A percentile compares a stretch with the other conserved stretches of the same genome.
Evolutionary conservation across 2,797 vertebrate genomes (phyloP).

Genomic region (Melanotaenia trifasciata): DNA sequence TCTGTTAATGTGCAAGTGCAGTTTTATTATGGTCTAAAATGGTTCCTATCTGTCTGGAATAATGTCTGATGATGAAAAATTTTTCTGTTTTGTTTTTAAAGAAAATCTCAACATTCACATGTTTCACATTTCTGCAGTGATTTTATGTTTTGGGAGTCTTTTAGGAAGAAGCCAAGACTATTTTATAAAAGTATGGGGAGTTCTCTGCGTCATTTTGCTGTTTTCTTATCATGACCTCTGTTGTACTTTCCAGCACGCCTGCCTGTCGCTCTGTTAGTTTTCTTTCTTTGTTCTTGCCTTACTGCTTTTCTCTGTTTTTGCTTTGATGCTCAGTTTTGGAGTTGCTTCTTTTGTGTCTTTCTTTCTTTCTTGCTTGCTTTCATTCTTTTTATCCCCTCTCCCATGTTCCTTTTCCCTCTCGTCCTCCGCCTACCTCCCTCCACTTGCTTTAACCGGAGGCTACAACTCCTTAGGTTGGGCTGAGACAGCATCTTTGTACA

Average conservation of each 20-base stretch:
- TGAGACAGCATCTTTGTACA: conserved; percentile 99
- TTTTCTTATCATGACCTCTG: conserved; percentile 64
- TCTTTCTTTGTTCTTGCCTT: conserved; percentile 73
- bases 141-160: conserved; percentile 30
- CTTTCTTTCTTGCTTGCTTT: conserved; percentile 76
- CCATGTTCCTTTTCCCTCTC: conserved; percentile 69
- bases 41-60: not conserved
- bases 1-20: not conserved
- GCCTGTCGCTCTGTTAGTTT: conserved; percentile 61
- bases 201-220: conserved; percentile 59
- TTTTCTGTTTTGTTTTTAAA: not conserved
- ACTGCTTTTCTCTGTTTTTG: conserved; percentile 70
- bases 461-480: conserved; percentile 97
- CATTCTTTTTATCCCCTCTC: conserved; percentile 56
- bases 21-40: not conserved
- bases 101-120: not conserved
- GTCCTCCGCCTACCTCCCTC: conserved; percentile 70
- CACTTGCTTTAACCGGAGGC: conserved; percentile 79
- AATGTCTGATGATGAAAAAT: not conserved
- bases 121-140: conserved; percentile 7
- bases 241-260: conserved; percentile 62
- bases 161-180: conserved; percentile 22
- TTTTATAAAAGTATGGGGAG: conserved; percentile 35
- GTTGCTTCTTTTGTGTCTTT: conserved; percentile 74
- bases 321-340: conserved; percentile 82